These are phyloP conservation scores for Melanaphis sacchari DNA, from an alignment of 1,140 invertebrate species.

Conservation along the genomic window DNA sequence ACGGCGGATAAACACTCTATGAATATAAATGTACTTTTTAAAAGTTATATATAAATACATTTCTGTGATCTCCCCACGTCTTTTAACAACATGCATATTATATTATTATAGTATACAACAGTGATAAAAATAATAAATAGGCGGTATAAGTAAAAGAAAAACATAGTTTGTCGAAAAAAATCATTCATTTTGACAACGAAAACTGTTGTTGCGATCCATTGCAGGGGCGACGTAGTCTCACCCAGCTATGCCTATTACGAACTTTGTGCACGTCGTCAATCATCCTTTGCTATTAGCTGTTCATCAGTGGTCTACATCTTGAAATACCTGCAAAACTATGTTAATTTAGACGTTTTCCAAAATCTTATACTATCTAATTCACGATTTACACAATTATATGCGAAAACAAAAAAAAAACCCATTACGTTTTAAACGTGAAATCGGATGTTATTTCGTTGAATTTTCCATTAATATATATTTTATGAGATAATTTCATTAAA, in stretches of 20 bases:
- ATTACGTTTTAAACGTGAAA: too few relatives aligned
- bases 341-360: neutral
- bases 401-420: too few relatives aligned
- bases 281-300: neutral
- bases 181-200: neutral
- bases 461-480: too few relatives aligned
- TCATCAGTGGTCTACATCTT: neutral
- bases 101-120: neutral
- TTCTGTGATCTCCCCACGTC: neutral
- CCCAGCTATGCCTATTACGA: neutral
- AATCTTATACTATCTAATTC: neutral
- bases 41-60: neutral
- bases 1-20: neutral
- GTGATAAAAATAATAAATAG: neutral
- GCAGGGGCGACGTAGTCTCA: neutral
- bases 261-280: neutral
- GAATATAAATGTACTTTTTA: neutral
- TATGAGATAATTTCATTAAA: too few relatives aligned
- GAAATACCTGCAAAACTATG: neutral
- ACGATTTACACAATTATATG: neutral
- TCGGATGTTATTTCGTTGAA: too few relatives aligned
- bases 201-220: neutral
- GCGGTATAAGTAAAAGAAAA: neutral
- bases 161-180: neutral
- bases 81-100: neutral